Base-by-base conservation (phyloP, 2,888 invertebrate genomes). In the Achlya flavicornis region DNA sequence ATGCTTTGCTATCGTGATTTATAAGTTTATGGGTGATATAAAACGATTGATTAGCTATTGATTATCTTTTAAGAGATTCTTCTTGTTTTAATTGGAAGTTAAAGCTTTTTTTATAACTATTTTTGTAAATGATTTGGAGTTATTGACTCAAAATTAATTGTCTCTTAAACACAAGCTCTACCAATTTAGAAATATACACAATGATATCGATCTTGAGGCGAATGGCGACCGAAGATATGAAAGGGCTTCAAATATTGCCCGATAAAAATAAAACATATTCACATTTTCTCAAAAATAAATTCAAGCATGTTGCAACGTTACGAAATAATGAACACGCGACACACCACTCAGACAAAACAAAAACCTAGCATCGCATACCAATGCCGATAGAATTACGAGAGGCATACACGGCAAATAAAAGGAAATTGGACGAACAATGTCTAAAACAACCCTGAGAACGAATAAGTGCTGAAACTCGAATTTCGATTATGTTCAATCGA, bases 291-390 rank as follows among this genome's bases (percentile, higher is more conserved):
- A 58, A 58, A 33, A 58, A 38, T 10, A 58, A 35, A 35, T 58
- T 58, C 58, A 58, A 58, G 35, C 43, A 46, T 57, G 57, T 32
- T 58, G 35, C 41, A 66, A 66, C 61, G 66, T 69, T 68, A 61
- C 62, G 65, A 70, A 71, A 69, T 69, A 73, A 68, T 67, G 58
- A 64, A 33, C 58, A 70, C 63, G 66, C 75, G 63, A 59, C 16
- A 59, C n/a, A 57, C 74, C 74, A 76, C 70, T 74, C 74, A 77
- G 76, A 77, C 77, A 67, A 69, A 72, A 76, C 61, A 78, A 62
- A 63, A 66, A 63, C 65, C 53, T 53, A 59, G 67, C 68, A 68
- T 63, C 64, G 66, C 65, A 19, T 53, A 53, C 14, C 48, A 16
- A 6, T 16, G 48, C 62, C 59, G 66, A 65, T 62, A 65, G 53